Conservation (phyloP, 2,888 invertebrate species). For the Lottia scabra region DNA sequence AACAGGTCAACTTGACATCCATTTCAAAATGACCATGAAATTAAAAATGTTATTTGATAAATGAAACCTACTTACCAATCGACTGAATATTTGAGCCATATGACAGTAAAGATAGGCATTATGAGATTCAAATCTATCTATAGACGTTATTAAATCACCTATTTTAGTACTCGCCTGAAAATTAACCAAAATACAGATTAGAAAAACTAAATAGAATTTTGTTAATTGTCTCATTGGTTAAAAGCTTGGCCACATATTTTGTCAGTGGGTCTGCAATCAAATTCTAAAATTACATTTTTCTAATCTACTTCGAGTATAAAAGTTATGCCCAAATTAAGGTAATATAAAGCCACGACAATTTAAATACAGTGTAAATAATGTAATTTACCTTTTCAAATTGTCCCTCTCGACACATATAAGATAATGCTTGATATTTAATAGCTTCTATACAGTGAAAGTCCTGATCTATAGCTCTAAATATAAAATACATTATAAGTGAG, state of each 20-base stretch:
- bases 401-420: slow-evolving; percentile 81
- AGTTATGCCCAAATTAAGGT: too few relatives aligned
- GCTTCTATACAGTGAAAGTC: slow-evolving; percentile 84
- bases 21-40: not conserved
- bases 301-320: too few relatives aligned
- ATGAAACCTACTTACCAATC: slow-evolving; percentile 75
- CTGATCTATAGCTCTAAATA: slow-evolving; percentile 76
- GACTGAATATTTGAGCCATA: slow-evolving; percentile 76
- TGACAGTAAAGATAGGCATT: slow-evolving; percentile 81
- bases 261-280: too few relatives aligned
- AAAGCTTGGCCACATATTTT: too few relatives aligned
- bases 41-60: not conserved
- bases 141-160: slow-evolving; percentile 76
- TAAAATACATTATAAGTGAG: not conserved
- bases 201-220: too few relatives aligned
- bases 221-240: too few relatives aligned
- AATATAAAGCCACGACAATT: too few relatives aligned
- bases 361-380: too few relatives aligned
- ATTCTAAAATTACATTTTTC: too few relatives aligned
- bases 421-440: slow-evolving; percentile 76
- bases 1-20: too few relatives aligned
- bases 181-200: too few relatives aligned
- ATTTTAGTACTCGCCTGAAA: slow-evolving; percentile 76
- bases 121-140: slow-evolving; percentile 81
- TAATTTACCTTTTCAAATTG: slow-evolving; percentile 76